Evolutionary conservation across 2,888 invertebrate species (phyloP).

Genomic region (Sylvicola cinctus): DNA sequence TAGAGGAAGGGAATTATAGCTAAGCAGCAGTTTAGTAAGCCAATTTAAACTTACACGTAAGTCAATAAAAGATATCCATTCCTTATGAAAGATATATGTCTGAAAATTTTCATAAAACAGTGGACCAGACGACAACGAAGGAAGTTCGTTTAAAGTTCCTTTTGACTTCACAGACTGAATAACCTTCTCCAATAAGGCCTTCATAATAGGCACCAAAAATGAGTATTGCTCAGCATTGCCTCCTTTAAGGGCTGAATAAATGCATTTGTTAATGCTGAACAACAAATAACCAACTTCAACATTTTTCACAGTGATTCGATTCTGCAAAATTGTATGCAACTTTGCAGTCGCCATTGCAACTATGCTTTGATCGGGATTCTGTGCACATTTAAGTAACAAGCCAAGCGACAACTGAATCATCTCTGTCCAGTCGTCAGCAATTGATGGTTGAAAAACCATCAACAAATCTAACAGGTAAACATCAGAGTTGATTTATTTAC

Average conservation of each 20-base stretch:
- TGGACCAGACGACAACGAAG: conserved; percentile 30
- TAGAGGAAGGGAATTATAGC: conserved; percentile 3
- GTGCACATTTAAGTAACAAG: conserved; percentile 26
- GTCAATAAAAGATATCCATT: conserved; percentile 32
- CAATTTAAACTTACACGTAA: conserved; percentile 29
- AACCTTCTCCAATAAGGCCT: conserved; percentile 34
- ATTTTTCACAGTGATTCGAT: conserved; percentile 29
- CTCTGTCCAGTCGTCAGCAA: conserved; percentile 31
- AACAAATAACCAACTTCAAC: conserved; percentile 33
- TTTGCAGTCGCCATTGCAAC: conserved; percentile 39
- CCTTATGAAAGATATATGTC: conserved; percentile 29
- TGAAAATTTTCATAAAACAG: conserved; percentile 39
- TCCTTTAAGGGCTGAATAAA: conserved; percentile 27
- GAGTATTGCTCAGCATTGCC: conserved; percentile 34
- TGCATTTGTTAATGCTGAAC: conserved; percentile 25
- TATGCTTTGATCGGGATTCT: conserved; percentile 28
- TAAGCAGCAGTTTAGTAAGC: too few relatives aligned
- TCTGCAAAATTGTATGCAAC: conserved; percentile 35
- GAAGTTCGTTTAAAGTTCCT: conserved; percentile 26
- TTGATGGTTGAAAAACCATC: conserved; percentile 32
- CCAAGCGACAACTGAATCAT: conserved; percentile 32
- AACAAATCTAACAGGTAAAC: conserved; percentile 24
- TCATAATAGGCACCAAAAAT: conserved; percentile 37
- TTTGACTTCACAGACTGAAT: conserved; percentile 20
- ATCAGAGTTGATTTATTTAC: conserved; percentile 1